Base-by-base conservation (phyloP, 2,888 invertebrate genomes). In the Caenorhabditis sp. region DNA sequence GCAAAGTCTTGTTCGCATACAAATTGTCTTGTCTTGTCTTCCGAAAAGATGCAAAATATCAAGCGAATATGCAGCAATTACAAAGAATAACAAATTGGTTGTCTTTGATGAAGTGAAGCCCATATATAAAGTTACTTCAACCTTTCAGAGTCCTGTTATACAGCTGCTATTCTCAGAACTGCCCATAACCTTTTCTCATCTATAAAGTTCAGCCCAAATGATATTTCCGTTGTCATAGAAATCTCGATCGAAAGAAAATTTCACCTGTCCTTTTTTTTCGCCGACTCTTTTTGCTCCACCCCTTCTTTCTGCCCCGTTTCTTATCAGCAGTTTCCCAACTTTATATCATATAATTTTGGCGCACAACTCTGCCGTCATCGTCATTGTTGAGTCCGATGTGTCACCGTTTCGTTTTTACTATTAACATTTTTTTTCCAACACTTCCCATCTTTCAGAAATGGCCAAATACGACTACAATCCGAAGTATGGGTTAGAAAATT, bases 401-500 rank as follows among this genome's bases (percentile, higher is more conserved):
- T 74, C 74, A 74, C 19, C 74, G 35, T 19, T 56, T 64, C n/a
- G n/a, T 61, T 31, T 16, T 47, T 38, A 3, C 8, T 38, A n/a
- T 14, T 26, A 22, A 38, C 22, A 51, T 8, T 31, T 1, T 35
- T 54, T 49, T 49, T 28, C 35, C 35, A 41, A 56, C n/a, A 26
- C 28, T 41, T 56, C 19, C n/a, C n/a, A 47, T 74, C 38, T 76
- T 76, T 14, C 69, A 76, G 69, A 59, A 77, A 70, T 91, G 91
- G 91, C 91, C 19, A 85, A 87, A 59, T 90, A 87, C 84, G 87
- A 91, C 75, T 91, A 91, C 82, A 87, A 85, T 85, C 91, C 91
- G 12, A 87, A 89, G 26, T 91, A 90, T 85, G 91, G 91, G 24
- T 68, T 85, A 54, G 91, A 91, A 66, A 97, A 97, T 93, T 97